Evolutionary conservation across 2,888 invertebrate genomes (phyloP), one percentile per base, ranked within the genome.

Genomic region (Campoplex nolae): DNA sequence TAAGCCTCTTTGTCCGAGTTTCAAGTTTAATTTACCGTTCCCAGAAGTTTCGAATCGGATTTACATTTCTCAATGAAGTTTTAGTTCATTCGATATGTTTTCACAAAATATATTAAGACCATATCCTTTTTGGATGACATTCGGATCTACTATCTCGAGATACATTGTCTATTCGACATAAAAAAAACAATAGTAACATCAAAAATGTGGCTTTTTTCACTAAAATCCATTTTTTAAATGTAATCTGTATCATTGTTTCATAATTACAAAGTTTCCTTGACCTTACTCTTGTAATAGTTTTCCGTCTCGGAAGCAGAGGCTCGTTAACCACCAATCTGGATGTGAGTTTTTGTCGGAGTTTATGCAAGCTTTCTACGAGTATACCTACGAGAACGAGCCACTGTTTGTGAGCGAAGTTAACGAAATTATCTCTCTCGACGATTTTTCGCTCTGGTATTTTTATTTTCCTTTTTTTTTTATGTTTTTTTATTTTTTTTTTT

Each of bases 401-500:
- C 62, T 62, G 62, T 62, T 62, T 62, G 23, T 23, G 76, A 80
- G 54, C 51, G 71, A 81, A 62, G 45, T 71, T 56, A 23, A 51
- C 76, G 28, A 81, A 85, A 77, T 81, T 65, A 77, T 82, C 65
- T 75, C 68, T 68, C 28, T 74, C 54, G 70, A 54, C 42, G 65
- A 48, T 18, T 62, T 4, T 65, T 18, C 8, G 11, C 67, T 65
- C n/a, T 54, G 54, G 13, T 58, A 32, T 42, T 28, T 42, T 56
- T 23, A 38, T 71, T 83, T 83, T 71, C 23, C 35, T 11, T 54
- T 18, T 67, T 67, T 48, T 67, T 35, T 48, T n/a, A 23, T 76
- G 4, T 68, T 48, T 38, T n/a, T 45, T 45, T 56, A 23, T 23
- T 23, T 45, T 45, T 56, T 45, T 23, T 23, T 45, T 45, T 56